A percentile compares a stretch with the other conserved stretches of the same genome.
These are phyloP conservation scores for Athrips mouffetella DNA, from an alignment of 2,888 invertebrate species.

Conservation along the genomic window DNA sequence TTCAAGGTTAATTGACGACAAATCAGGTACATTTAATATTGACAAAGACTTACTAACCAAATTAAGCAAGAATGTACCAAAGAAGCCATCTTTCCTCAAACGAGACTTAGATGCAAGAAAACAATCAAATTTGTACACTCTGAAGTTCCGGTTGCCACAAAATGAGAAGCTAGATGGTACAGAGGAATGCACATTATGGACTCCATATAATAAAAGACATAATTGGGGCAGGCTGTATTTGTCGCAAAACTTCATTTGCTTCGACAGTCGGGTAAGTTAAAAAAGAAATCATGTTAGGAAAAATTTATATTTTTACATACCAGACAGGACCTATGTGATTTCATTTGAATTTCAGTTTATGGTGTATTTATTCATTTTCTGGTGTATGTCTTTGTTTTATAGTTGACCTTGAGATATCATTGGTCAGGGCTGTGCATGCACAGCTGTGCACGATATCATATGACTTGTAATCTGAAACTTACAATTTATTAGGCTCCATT, in stretches of 20 bases:
- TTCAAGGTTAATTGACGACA: conserved; percentile 92
- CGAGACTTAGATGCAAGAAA: conserved; percentile 96
- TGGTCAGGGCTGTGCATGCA: too few species aligned
- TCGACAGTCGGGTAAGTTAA: conserved; percentile 93
- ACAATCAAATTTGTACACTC: conserved; percentile 93
- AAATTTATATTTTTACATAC: neutral
- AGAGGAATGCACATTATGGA: conserved; percentile 94
- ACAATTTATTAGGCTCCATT: too few species aligned
- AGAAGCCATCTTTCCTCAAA: conserved; percentile 94
- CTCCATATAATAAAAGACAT: conserved; percentile 95
- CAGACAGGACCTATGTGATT: too few species aligned
- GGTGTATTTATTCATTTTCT: too few species aligned
- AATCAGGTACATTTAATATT: conserved; percentile 90
- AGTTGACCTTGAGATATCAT: too few species aligned
- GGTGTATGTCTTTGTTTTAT: too few species aligned
- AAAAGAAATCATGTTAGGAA: neutral
- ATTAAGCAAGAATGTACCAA: conserved; percentile 91
- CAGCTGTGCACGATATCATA: too few species aligned
- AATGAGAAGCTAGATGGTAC: conserved; percentile 96
- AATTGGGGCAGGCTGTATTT: conserved; percentile 93
- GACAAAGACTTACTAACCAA: conserved; percentile 91
- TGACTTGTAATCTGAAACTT: too few species aligned
- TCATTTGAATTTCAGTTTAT: too few species aligned
- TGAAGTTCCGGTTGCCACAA: conserved; percentile 90
- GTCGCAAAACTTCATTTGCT: conserved; percentile 97